A percentile compares a stretch with the other conserved stretches of the same genome.
phyloP scores from a whole-genome alignment of 2,113 vertebrate species.

The Candoia aspera region DNA sequence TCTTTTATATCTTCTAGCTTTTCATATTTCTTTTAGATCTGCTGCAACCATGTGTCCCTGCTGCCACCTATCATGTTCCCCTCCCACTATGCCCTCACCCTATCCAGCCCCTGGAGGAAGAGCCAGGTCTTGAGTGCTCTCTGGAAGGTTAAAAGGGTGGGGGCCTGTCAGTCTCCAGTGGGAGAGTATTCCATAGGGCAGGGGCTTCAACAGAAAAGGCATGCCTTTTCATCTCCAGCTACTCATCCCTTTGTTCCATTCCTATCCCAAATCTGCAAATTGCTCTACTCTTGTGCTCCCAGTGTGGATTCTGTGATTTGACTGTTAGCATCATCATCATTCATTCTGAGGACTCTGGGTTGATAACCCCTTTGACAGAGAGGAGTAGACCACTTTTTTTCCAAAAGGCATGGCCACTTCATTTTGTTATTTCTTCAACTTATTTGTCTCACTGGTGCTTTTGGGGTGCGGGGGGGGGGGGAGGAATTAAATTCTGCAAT shows the following conservation, averaged over 20 bases:
- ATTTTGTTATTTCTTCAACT: neutral
- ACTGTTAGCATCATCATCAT: neutral
- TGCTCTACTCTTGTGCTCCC: neutral
- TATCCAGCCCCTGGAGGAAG: neutral
- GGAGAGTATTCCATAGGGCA: too few relatives aligned
- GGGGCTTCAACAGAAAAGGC: neutral
- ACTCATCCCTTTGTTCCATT: neutral
- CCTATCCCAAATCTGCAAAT: neutral
- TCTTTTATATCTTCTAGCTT: too few relatives aligned
- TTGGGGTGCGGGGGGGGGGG: too few relatives aligned
- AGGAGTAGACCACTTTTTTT: neutral
- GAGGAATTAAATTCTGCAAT: neutral
- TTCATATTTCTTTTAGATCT: neutral
- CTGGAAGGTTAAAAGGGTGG: neutral
- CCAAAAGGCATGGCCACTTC: neutral
- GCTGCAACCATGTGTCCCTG: neutral
- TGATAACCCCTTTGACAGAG: neutral
- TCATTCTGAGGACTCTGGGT: neutral
- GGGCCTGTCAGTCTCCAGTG: neutral
- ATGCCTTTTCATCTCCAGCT: neutral
- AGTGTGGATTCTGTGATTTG: neutral
- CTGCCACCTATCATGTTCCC: neutral
- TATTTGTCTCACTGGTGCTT: neutral
- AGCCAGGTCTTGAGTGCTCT: neutral
- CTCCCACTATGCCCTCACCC: neutral